These are phyloP conservation scores for Dendrocincla tyrannina DNA, from an alignment of 2,797 vertebrate genomes.

Conservation along the genomic window DNA sequence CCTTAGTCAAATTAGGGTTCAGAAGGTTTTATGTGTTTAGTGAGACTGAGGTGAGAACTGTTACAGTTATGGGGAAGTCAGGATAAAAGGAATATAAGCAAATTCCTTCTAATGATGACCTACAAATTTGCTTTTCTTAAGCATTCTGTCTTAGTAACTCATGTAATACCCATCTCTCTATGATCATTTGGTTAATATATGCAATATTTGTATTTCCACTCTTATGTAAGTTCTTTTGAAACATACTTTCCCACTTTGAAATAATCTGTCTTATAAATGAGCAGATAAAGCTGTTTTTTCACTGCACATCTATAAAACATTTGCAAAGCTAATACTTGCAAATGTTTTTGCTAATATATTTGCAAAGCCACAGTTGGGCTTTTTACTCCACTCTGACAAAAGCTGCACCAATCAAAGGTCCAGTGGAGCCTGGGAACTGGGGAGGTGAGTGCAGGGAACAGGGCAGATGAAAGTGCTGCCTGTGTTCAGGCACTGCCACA, in stretches of 20 bases:
- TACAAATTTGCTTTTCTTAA: background rate
- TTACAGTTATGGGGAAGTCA: background rate
- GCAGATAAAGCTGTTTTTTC: background rate
- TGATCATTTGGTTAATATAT: background rate
- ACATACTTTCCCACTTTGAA: background rate
- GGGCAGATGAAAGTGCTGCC: constrained; percentile 34
- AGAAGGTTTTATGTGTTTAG: background rate
- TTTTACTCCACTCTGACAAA: background rate
- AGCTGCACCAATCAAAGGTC: background rate
- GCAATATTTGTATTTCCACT: background rate
- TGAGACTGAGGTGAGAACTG: background rate
- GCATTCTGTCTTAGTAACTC: background rate
- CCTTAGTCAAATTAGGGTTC: background rate
- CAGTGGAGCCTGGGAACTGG: constrained; percentile 15
- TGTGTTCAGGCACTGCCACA: constrained; percentile 17
- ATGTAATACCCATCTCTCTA: background rate
- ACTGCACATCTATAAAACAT: background rate
- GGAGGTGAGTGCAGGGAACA: constrained; percentile 32
- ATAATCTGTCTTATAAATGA: constrained; percentile 6
- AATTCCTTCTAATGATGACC: background rate
- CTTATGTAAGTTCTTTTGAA: background rate
- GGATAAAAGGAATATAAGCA: background rate
- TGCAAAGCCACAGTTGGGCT: background rate
- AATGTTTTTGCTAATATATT: constrained; percentile 34
- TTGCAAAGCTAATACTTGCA: constrained; percentile 46